Evolutionary conservation across 1,140 invertebrate genomes (phyloP), one percentile per base, ranked within the genome.

Genomic region (Octopus sinensis): DNA sequence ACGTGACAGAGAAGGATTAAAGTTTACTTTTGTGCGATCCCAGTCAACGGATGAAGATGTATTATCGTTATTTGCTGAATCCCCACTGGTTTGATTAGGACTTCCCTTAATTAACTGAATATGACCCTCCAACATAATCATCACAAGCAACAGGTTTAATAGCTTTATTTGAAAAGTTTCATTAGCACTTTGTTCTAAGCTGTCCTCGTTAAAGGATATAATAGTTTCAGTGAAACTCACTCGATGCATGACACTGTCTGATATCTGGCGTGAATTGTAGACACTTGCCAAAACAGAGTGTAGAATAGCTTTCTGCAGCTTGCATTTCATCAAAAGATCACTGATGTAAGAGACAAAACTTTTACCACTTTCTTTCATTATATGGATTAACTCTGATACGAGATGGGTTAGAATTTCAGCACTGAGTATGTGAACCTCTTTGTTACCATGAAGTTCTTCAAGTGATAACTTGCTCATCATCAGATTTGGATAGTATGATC

Each of bases 301-400:
- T 56, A 97, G 91, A 53, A 96, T 91, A n/a, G 95, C 94, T 89
- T 96, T 96, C 90, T 97, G 96, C 52, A 97, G 92, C 91, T 96
- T 96, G 87, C 95, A 96, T 82, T 95, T 93, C 1, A 93, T 92
- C 83, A 97, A 90, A 81, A 97, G 90, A 90, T 96, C 95, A 79
- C 93, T 93, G 54, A 97, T 94, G 89, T 96, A 97, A 82, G 93
- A 94, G 51, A 95, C 94, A 87, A 97, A 94, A 53, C 94, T 95
- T 86, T 93, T 94, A 0, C 94, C 94, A 88, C 94, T 96, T 84
- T 95, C 95, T 80, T 93, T 93, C n/a, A 96, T 95, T 53, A 97
- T 94, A n/a, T 93, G 92, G 54, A 95, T 94, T 6, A 97, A 88
- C 87, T 96, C 95, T 4, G 93, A 93, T 85, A 95, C 93, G 82